Percentiles rank a stretch among this genome's conserved stretches.
phyloP scores from a whole-genome alignment of 2,888 invertebrate genomes.

The Agrochola litura region DNA sequence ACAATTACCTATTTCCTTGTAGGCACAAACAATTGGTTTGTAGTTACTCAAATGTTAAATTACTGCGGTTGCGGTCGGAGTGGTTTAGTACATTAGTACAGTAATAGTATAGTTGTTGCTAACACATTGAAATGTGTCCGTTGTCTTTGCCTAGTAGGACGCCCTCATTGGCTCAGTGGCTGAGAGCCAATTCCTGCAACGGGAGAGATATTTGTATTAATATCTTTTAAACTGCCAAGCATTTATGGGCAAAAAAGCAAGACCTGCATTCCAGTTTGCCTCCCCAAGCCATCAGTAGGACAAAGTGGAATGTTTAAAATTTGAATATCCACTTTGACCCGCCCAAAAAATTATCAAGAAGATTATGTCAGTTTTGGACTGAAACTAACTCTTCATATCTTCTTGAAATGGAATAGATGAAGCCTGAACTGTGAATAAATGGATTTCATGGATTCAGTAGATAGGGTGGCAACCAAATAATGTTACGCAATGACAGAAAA shows the following conservation, averaged over 20 bases:
- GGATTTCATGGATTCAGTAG: no score
- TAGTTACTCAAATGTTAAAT: constrained; percentile 8
- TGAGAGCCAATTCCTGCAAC: background rate
- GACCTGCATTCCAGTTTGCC: background rate
- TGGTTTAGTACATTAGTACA: constrained; percentile 6
- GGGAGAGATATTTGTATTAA: background rate
- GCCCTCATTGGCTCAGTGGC: constrained; percentile 11
- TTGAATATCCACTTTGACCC: background rate
- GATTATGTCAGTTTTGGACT: no score
- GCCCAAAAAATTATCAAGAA: no score
- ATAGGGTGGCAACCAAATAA: background rate
- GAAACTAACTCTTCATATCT: no score
- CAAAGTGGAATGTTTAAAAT: background rate
- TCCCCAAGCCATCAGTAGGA: background rate
- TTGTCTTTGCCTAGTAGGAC: background rate
- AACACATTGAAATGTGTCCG: background rate
- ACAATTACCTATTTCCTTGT: background rate
- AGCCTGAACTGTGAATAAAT: no score
- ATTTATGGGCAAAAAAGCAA: background rate
- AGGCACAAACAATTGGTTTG: background rate
- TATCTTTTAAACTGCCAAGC: background rate
- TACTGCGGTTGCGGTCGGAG: constrained; percentile 24
- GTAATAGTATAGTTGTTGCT: background rate
- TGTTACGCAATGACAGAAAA: constrained; percentile 3
- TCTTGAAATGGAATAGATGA: no score